Conservation (phyloP, 2,888 invertebrate species). For the Parapristionchus giblindavisi region DNA sequence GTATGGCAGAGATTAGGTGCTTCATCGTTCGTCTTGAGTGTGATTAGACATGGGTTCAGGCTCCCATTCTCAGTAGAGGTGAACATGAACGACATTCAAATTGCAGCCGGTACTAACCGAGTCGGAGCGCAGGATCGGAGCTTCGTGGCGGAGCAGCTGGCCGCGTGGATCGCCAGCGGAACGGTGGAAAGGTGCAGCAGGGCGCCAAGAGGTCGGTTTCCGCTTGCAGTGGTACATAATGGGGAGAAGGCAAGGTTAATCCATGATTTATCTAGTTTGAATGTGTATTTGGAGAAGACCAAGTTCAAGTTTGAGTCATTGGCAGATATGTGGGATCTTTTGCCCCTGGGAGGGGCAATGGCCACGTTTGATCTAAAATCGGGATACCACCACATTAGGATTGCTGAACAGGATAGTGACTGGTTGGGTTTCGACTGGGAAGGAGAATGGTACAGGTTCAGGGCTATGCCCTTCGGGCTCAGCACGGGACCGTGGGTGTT, state of each 20-base stretch:
- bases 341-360: background rate
- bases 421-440: background rate
- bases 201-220: too few relatives aligned
- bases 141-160: background rate
- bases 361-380: too few relatives aligned
- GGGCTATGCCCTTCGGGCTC: too few relatives aligned
- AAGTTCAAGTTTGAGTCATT: background rate
- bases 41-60: background rate
- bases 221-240: too few relatives aligned
- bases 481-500: too few relatives aligned
- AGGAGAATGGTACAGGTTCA: background rate
- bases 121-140: background rate
- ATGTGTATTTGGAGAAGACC: background rate
- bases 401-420: background rate
- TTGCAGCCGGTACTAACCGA: background rate
- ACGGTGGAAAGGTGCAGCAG: background rate
- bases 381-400: background rate
- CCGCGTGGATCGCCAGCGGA: background rate
- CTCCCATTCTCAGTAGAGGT: background rate
- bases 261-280: background rate
- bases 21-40: background rate
- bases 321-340: background rate
- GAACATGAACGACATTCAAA: background rate
- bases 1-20: background rate
- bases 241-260: background rate